Evolutionary conservation across 2,888 invertebrate species (phyloP), one percentile per base, ranked within the genome.

Genomic region (Nesidiocoris tenuis): DNA sequence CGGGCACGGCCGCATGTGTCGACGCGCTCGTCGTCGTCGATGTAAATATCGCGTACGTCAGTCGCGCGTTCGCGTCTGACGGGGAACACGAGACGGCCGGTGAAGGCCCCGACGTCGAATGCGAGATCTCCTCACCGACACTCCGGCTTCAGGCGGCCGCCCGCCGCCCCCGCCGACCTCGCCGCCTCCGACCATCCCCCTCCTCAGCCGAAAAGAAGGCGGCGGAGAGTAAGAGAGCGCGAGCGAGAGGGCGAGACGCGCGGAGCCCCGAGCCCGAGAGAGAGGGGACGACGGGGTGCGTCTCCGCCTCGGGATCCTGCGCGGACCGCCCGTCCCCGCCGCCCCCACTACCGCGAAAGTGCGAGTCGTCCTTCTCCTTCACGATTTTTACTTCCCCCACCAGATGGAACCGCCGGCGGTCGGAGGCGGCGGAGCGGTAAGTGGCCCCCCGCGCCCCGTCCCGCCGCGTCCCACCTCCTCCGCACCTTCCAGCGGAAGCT

Each of bases 311-410:
- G 21, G 54, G 70, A 70, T 59, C 70, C 70, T 70, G 70, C 70
- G 70, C 70, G 23, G 57, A 59, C 23, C 39, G 72, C 64, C 18
- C 64, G 7, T n/a, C 64, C 64, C 64, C n/a, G 24, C 56, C 39
- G 23, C 39, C 39, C 39, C 12, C n/a, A n/a, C n/a, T n/a, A n/a
- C n/a, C n/a, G 71, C 21, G 71, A 25, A 66, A 25, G 57, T 57
- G 23, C 71, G 2, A 9, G 18, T 57, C 22, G 59, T 56, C 75
- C 66, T 66, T 75, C 66, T 66, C 75, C 75, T 75, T 75, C 59
- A 61, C 67, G 66, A 75, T 75, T 75, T 75, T 75, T 75, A 67
- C 67, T 39, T 23, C 75, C 74, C 65, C 74, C 74, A 39, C 64
- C 65, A 39, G 39, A 39, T 39, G 12, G 39, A 39, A 39, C 5